These are phyloP conservation scores for Pogonognathellus flavescens DNA, from an alignment of 1,140 invertebrate species.

Conservation along the genomic window DNA sequence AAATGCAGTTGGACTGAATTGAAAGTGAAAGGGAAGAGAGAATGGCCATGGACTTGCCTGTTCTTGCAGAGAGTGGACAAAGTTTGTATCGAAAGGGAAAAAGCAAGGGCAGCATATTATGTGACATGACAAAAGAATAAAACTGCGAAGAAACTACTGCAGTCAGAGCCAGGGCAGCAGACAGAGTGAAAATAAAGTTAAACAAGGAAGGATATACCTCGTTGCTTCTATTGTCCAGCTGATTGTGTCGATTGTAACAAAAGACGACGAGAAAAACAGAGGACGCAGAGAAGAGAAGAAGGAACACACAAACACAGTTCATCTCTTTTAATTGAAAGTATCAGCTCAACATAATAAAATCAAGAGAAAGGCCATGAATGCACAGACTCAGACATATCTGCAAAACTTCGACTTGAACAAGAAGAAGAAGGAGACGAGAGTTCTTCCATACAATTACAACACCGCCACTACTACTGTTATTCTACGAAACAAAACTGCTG, in stretches of 20 bases:
- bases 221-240: background rate
- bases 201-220: background rate
- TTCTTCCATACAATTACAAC: background rate
- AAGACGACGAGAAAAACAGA: background rate
- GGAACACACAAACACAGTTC: background rate
- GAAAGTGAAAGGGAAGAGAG: conserved; percentile 6
- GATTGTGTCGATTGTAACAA: background rate
- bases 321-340: too few relatives aligned
- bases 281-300: background rate
- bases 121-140: background rate
- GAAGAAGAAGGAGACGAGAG: too few relatives aligned
- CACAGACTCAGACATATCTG: background rate
- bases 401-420: too few relatives aligned
- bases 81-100: background rate
- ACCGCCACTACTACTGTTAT: background rate
- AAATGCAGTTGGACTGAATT: conserved; percentile 30
- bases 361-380: too few relatives aligned
- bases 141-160: background rate
- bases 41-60: background rate
- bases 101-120: conserved; percentile 16
- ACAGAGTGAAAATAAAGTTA: background rate
- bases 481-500: too few relatives aligned
- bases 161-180: background rate
- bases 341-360: too few relatives aligned
- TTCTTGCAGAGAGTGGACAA: background rate